phyloP scores from a whole-genome alignment of 1,140 invertebrate genomes.

The Oryzaephilus surinamensis region DNA sequence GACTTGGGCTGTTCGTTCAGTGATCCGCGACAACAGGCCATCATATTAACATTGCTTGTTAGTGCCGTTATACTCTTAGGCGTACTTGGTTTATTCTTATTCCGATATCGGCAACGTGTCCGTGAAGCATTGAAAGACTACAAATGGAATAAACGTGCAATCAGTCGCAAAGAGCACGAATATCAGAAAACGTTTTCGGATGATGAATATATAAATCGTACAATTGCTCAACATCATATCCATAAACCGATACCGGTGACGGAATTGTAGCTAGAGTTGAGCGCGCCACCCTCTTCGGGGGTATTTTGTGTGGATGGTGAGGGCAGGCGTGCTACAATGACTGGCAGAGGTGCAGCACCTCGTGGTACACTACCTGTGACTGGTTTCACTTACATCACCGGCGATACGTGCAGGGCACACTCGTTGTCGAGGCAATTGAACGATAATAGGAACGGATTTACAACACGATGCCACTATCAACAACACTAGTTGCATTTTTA shows the following conservation, averaged over 20 bases:
- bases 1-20: conserved; percentile 70
- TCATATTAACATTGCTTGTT: conserved; percentile 62
- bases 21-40: conserved; percentile 63
- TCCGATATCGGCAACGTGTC: conserved; percentile 65
- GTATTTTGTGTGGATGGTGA: conserved; percentile 52
- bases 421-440: conserved; percentile 24
- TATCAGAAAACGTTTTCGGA: conserved; percentile 81
- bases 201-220: conserved; percentile 67
- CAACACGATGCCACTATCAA: conserved; percentile 24
- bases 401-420: conserved; percentile 44
- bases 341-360: conserved; percentile 38
- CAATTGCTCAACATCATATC: conserved; percentile 46
- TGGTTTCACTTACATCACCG: conserved; percentile 64
- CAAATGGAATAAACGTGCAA: conserved; percentile 67
- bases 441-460: conserved; percentile 28
- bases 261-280: conserved; percentile 87
- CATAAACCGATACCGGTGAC: conserved; percentile 73
- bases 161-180: conserved; percentile 70
- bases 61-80: conserved; percentile 55
- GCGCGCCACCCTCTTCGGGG: conserved; percentile 61
- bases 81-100: conserved; percentile 57
- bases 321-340: conserved; percentile 41
- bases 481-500: conserved; percentile 28
- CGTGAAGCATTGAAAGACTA: conserved; percentile 70
- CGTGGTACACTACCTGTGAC: conserved; percentile 58